phyloP scores from a whole-genome alignment of 2,888 invertebrate genomes.

The Anarsia innoxiella region DNA sequence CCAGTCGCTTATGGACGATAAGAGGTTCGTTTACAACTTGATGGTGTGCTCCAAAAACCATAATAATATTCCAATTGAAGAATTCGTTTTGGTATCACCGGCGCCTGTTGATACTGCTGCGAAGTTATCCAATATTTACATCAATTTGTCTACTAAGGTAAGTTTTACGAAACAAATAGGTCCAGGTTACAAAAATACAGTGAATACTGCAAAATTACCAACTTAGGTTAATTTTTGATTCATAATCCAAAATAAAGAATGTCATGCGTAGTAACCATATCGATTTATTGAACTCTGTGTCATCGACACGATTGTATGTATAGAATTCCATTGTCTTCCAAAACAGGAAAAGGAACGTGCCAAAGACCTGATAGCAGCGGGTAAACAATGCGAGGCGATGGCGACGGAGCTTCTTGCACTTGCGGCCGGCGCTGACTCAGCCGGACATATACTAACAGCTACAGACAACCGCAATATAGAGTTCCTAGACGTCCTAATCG shows the following conservation, averaged over 20 bases:
- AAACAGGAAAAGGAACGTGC: slow-evolving; percentile 96
- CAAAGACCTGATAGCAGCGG: slow-evolving; percentile 95
- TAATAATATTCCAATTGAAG: slow-evolving; percentile 96
- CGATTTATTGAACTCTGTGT: no score
- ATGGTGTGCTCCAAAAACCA: slow-evolving; percentile 98
- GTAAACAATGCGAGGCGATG: slow-evolving; percentile 97
- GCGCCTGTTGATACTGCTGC: slow-evolving; percentile 99
- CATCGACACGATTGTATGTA: background rate
- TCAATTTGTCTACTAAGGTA: slow-evolving; percentile 89
- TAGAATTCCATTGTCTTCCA: slow-evolving; percentile 27
- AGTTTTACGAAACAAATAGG: no score
- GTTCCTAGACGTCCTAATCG: slow-evolving; percentile 96
- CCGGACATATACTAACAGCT: slow-evolving; percentile 95
- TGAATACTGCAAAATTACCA: no score
- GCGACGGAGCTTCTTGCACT: slow-evolving; percentile 96
- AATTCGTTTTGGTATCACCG: slow-evolving; percentile 98
- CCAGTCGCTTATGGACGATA: slow-evolving; percentile 97
- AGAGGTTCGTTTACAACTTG: slow-evolving; percentile 97
- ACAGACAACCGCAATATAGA: slow-evolving; percentile 96
- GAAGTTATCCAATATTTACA: slow-evolving; percentile 94
- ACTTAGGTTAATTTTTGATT: no score
- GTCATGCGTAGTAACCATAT: no score
- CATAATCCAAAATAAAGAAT: no score
- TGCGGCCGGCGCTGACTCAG: slow-evolving; percentile 95
- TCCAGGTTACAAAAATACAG: no score